A percentile compares a stretch with the other conserved stretches of the same genome.
Evolutionary conservation across 2,888 invertebrate genomes (phyloP).

Genomic region (Hoplodrina ambigua): DNA sequence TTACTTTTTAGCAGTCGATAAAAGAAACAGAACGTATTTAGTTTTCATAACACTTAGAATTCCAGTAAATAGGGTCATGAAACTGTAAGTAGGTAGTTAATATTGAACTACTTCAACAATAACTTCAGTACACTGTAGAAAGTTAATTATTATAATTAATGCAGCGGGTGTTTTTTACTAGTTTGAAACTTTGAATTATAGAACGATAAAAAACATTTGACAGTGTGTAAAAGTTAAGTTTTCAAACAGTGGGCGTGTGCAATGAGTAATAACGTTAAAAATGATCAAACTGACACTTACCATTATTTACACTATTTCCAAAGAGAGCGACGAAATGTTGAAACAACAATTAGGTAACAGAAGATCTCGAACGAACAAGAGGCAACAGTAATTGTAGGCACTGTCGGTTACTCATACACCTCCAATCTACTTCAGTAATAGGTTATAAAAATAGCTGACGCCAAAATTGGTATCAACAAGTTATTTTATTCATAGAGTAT

Average conservation of each 20-base stretch:
- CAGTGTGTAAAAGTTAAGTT: conserved; percentile 14
- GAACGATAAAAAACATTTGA: conserved; percentile 30
- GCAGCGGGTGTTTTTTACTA: conserved; percentile 5
- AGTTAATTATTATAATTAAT: conserved; percentile 7
- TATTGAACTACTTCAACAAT: conserved; percentile 8
- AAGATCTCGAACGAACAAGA: conserved; percentile 51
- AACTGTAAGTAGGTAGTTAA: conserved; percentile 24
- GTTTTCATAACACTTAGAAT: conserved; percentile 8
- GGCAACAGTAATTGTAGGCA: conserved; percentile 71
- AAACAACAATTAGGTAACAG: conserved; percentile 52
- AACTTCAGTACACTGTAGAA: conserved; percentile 3
- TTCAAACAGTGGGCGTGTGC: conserved; percentile 68
- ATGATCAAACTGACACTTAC: conserved; percentile 62
- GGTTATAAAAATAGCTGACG: conserved; percentile 85
- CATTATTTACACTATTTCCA: conserved; percentile 63
- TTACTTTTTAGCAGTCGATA: not conserved
- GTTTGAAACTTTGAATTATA: conserved; percentile 26
- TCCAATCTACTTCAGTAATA: conserved; percentile 76
- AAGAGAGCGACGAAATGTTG: conserved; percentile 55
- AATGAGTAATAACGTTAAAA: conserved; percentile 56
- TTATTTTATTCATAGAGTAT: conserved; percentile 50
- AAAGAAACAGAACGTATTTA: not conserved
- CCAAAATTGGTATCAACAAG: conserved; percentile 55
- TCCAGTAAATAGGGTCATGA: conserved; percentile 44
- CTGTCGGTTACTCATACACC: conserved; percentile 79